Percentiles rank a stretch among this genome's conserved stretches.
Evolutionary conservation across 2,888 invertebrate species (phyloP).

Genomic region (Agonopterix arenella): DNA sequence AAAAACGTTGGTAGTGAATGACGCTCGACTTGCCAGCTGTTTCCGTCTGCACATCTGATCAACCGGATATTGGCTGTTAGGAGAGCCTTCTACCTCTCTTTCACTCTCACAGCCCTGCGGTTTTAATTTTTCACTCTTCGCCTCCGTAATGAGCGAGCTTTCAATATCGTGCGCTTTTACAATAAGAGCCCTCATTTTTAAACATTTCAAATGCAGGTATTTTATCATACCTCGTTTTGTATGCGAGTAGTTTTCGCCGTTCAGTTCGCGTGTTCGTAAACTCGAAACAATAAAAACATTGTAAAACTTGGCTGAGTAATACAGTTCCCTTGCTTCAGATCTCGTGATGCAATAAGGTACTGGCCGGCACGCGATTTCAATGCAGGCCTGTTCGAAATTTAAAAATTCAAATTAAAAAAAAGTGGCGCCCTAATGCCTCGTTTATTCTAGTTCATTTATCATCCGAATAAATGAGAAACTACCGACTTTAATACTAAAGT

Average conservation of each 20-base stretch:
- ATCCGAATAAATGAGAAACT: constrained; percentile 6
- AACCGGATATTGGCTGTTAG: constrained; percentile 72
- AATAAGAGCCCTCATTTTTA: not conserved
- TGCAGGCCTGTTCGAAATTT: constrained; percentile 30
- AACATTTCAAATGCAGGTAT: constrained; percentile 6
- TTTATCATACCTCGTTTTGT: constrained; percentile 7
- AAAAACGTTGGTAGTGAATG: constrained; percentile 51
- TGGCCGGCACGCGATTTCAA: constrained; percentile 35
- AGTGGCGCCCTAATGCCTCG: not conserved
- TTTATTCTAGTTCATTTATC: constrained; percentile 4
- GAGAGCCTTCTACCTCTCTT: constrained; percentile 33
- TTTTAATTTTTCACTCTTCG: constrained; percentile 50
- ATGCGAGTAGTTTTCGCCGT: constrained; percentile 38
- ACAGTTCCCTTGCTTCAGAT: constrained; percentile 30
- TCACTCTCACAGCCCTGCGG: constrained; percentile 29
- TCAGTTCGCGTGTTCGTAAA: constrained; percentile 47
- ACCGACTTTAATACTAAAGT: constrained; percentile 7
- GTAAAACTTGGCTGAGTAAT: constrained; percentile 30
- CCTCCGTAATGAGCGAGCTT: constrained; percentile 42
- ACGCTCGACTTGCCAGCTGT: constrained; percentile 62
- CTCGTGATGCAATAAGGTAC: constrained; percentile 32
- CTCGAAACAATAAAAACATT: constrained; percentile 37
- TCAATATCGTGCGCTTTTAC: constrained; percentile 18
- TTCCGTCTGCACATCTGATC: constrained; percentile 72
- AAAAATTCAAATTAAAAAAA: constrained; percentile 17